Evolutionary conservation across 1,140 invertebrate genomes (phyloP), one percentile per base, ranked within the genome.

Genomic region (Contarinia nasturtii): DNA sequence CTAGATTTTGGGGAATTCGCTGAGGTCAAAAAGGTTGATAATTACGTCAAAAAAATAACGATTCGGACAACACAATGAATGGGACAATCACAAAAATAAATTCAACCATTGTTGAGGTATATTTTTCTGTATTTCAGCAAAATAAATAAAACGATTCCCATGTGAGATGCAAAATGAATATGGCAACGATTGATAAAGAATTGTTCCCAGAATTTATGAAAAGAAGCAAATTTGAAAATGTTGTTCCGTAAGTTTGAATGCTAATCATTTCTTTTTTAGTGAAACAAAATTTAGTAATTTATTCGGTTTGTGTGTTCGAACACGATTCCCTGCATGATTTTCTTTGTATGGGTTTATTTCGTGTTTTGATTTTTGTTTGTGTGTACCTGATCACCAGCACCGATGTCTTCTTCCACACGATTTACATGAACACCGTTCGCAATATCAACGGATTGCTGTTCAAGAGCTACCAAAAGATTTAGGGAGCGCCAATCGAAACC

Each of bases 401-500:
- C 95, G 66, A 98, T 80, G 67, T 97, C 87, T 58, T 84, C 80
- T 61, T 95, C 90, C 57, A 81, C 74, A 66, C 86, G 80, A 70
- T 91, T 77, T 53, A 77, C 65, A 72, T 98, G 88, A 33, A 98
- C 94, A 59, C 93, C 95, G 60, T 83, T 77, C 46, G 94, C 93
- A 68, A 98, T 99, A 70, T 98, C 85, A 51, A 88, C 86, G 56
- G 86, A 92, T 73, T 99, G 96, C 69, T 98, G 80, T 71, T 98
- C 93, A 63, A 99, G 72, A 51, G 93, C 92, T 67, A 98, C 80
- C 67, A 98, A 77, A 58, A 99, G 86, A 76, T 98, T 98, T 71
- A 94, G 88, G 55, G 94, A 98, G 68, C 86, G 87, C 79, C 88
- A 94, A 79, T 98, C 95, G 76, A 98, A 98, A 69, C 95, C 94